Conservation (phyloP, 2,888 invertebrate species). For the Zaprionus lineosus region DNA sequence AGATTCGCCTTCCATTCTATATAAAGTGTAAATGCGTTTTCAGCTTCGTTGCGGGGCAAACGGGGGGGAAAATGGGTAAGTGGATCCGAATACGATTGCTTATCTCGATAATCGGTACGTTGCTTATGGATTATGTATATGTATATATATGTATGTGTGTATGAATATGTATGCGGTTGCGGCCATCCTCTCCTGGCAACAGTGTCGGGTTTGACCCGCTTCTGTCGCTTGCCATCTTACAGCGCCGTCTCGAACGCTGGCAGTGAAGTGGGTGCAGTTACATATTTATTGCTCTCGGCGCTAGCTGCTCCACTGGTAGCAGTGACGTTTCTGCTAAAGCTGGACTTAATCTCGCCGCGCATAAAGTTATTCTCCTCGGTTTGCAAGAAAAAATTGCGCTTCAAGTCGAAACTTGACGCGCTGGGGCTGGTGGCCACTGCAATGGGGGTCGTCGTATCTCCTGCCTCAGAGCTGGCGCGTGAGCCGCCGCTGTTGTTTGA, state of each 20-base stretch:
- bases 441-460: conserved; percentile 33
- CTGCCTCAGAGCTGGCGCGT: conserved; percentile 83
- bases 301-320: neutral
- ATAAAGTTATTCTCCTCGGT: conserved; percentile 83
- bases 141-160: conserved; percentile 18
- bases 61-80: conserved; percentile 8
- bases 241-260: conserved; percentile 80
- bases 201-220: conserved; percentile 63
- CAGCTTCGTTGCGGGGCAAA: conserved; percentile 38
- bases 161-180: conserved; percentile 31
- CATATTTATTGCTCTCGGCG: conserved; percentile 47
- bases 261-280: conserved; percentile 49
- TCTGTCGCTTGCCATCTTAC: conserved; percentile 36
- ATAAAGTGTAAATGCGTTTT: conserved; percentile 55
- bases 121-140: conserved; percentile 63
- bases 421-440: conserved; percentile 29
- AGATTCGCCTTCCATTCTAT: conserved; percentile 14
- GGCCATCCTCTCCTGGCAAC: conserved; percentile 17
- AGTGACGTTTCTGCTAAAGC: conserved; percentile 43
- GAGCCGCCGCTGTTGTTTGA: conserved; percentile 87
- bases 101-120: conserved; percentile 43
- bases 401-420: conserved; percentile 76
- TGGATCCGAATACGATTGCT: conserved; percentile 55
- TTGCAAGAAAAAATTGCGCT: conserved; percentile 82
- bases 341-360: conserved; percentile 80